Conservation (phyloP, 1,140 invertebrate genomes). For the Aphidius ervi region DNA sequence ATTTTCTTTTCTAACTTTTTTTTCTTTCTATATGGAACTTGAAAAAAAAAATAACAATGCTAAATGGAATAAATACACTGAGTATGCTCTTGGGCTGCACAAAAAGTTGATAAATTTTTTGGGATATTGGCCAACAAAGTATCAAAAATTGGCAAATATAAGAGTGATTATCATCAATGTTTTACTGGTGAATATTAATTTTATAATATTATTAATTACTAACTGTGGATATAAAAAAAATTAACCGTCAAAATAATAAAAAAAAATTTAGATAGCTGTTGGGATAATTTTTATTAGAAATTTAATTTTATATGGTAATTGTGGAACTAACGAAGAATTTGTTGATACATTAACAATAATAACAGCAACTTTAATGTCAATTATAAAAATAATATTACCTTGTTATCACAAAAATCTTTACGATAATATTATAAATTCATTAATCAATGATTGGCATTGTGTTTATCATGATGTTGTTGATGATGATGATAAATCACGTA, state of each 20-base stretch:
- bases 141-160: not conserved
- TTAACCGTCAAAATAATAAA: no score
- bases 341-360: constrained; percentile 4
- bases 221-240: no score
- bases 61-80: no score
- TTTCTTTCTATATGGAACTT: no score
- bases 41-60: no score
- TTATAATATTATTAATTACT: no score
- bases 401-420: not conserved
- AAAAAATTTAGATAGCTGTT: not conserved
- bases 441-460: constrained; percentile 2
- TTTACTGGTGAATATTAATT: no score
- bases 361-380: not conserved
- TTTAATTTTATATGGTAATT: not conserved
- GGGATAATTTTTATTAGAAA: not conserved
- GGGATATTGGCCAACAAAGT: no score
- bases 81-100: no score
- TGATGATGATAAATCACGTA: not conserved
- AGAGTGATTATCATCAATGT: no score
- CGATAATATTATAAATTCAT: not conserved
- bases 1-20: no score
- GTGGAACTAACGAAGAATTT: not conserved
- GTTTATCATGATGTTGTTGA: not conserved
- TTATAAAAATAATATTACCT: constrained; percentile 1
- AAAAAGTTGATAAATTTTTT: no score